A percentile compares a stretch with the other conserved stretches of the same genome.
Evolutionary conservation across 1,140 invertebrate species (phyloP).

Genomic region (Yoshiicerus persimilis): DNA sequence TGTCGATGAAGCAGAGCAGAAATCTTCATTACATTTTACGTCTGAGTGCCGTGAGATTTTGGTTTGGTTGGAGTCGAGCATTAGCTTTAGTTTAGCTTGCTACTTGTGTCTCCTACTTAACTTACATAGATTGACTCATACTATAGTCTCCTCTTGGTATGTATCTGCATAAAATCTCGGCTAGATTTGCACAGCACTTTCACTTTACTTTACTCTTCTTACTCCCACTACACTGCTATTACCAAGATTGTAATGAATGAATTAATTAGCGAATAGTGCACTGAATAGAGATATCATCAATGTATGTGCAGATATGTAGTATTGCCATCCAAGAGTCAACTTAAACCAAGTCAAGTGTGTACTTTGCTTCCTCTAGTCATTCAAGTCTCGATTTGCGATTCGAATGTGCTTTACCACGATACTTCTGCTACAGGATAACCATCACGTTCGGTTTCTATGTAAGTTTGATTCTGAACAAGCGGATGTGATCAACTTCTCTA

Average conservation of each 20-base stretch:
- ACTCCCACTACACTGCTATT: neutral
- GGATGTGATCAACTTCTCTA: neutral
- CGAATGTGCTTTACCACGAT: neutral
- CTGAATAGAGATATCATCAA: neutral
- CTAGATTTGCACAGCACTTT: neutral
- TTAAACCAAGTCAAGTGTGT: conserved; percentile 9
- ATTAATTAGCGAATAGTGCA: neutral
- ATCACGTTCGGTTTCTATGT: neutral
- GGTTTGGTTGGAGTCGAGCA: neutral
- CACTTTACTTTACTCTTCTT: neutral
- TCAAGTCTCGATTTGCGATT: neutral
- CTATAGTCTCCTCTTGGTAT: neutral
- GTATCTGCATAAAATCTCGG: conserved; percentile 16
- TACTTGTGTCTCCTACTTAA: neutral
- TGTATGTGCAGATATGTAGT: neutral
- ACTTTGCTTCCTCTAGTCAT: neutral
- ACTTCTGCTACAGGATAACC: neutral
- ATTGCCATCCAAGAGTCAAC: neutral
- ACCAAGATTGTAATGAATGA: conserved; percentile 11
- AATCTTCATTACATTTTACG: conserved; percentile 10
- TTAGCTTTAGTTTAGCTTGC: neutral
- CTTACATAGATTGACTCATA: neutral
- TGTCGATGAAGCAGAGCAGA: neutral
- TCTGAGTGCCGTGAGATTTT: neutral
- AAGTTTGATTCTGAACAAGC: neutral